Evolutionary conservation across 1,140 invertebrate species (phyloP), one percentile per base, ranked within the genome.

Genomic region (Leptopilina boulardi): DNA sequence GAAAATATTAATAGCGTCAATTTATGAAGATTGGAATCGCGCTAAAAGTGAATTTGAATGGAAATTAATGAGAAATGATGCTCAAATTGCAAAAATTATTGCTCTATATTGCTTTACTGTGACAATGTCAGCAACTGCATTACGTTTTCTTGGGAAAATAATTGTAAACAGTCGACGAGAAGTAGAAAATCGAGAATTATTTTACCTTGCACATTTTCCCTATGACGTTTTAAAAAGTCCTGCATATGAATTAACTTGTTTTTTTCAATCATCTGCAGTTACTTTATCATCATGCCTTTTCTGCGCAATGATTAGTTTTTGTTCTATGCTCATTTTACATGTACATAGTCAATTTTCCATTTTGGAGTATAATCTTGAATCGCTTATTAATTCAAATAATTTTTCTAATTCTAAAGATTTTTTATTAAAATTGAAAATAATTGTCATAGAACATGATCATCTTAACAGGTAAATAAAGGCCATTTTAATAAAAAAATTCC

Each of bases 221-320:
- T 92, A 92, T 75, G 84, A 92, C 74, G 87, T 84, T 0, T 82
- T 83, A n/a, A 84, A 84, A 41, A 89, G 88, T 4, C 91, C 91
- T 13, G 88, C 88, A 3, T 92, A 90, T 76, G 89, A 91, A 80
- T 44, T 92, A 11, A 91, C 91, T 0, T 92, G 90, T 70, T 2
- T 82, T 0, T 88, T 91, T 38, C 92, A 92, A 82, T 79, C 90
- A 1, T 71, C 86, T 0, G 88, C 89, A 0, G 81, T 91, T 5
- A 77, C 84, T 3, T 21, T 89, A 1, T 83, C 86, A 0, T 91
- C 89, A 0, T 84, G 80, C 15, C 84, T 91, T 5, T 92, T 91
- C 76, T 83, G 90, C 0, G 85, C 84, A 51, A 85, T 90, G 71
- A 91, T 92, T 47, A 88, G 86, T 0, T 79, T 92, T 38, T 86